Evolutionary conservation across 1,140 invertebrate genomes (phyloP).

Genomic region (Neodiprion pinetum): DNA sequence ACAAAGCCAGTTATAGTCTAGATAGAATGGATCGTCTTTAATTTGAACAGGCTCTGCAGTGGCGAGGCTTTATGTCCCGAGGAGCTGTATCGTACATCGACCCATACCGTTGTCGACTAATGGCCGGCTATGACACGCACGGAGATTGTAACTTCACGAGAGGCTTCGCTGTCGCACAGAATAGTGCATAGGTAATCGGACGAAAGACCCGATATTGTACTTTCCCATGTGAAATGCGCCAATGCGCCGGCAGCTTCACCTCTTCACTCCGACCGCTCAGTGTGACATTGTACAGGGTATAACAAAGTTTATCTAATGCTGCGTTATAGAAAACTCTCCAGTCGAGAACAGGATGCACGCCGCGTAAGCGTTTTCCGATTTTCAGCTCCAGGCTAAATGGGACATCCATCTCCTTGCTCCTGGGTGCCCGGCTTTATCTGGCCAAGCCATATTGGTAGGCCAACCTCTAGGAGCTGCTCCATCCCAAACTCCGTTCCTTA

Average conservation of each 20-base stretch:
- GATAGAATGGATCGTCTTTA: neutral
- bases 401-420: neutral
- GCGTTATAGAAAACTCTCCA: neutral
- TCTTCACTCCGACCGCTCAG: neutral
- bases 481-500: neutral
- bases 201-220: no score
- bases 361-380: constrained; percentile 1
- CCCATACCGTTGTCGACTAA: no score
- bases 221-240: no score
- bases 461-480: neutral
- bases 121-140: no score
- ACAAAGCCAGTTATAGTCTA: constrained; percentile 1
- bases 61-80: neutral
- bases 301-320: neutral
- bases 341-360: neutral
- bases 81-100: no score
- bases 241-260: no score
- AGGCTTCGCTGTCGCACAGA: no score
- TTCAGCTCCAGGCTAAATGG: constrained; percentile 2
- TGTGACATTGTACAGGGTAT: neutral
- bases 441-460: neutral
- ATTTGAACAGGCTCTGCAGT: neutral
- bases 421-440: neutral
- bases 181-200: no score
- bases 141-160: no score